Evolutionary conservation across 2,888 invertebrate species (phyloP).

Genomic region (Cancer borealis): DNA sequence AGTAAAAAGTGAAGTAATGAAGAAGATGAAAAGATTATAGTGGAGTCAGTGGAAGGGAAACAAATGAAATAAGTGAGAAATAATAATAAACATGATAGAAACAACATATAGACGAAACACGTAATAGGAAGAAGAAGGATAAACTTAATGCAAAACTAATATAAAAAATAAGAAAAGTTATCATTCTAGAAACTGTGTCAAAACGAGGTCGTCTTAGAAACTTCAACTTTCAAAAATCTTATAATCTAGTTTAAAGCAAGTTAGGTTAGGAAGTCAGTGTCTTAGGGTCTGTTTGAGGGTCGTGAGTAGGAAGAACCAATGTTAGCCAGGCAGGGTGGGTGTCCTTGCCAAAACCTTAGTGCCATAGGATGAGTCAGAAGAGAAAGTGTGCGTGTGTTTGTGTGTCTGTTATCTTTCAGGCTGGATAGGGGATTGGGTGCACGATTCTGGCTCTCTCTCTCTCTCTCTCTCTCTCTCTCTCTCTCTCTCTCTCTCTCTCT

Average conservation of each 20-base stretch:
- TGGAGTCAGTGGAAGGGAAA: no score
- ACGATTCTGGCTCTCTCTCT: neutral
- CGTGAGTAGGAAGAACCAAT: neutral
- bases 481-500: neutral
- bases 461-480: neutral
- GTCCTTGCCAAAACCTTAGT: neutral
- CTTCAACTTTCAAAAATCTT: no score
- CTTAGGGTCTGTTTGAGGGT: neutral
- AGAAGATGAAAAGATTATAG: no score
- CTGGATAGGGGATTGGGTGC: neutral
- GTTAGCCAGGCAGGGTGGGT: neutral
- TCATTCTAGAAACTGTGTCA: no score
- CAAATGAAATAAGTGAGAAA: no score
- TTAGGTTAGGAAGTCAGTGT: neutral
- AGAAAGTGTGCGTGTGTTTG: neutral
- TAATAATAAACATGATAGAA: no score
- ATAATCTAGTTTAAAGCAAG: neutral
- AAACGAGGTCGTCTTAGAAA: no score
- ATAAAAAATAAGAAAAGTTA: no score
- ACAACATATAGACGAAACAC: no score
- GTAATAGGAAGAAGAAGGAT: no score
- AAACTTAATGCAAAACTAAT: no score
- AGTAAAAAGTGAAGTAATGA: no score
- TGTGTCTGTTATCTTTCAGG: neutral
- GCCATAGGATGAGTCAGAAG: neutral